phyloP scores from a whole-genome alignment of 2,797 vertebrate genomes.

The Clarias platycephalus region DNA sequence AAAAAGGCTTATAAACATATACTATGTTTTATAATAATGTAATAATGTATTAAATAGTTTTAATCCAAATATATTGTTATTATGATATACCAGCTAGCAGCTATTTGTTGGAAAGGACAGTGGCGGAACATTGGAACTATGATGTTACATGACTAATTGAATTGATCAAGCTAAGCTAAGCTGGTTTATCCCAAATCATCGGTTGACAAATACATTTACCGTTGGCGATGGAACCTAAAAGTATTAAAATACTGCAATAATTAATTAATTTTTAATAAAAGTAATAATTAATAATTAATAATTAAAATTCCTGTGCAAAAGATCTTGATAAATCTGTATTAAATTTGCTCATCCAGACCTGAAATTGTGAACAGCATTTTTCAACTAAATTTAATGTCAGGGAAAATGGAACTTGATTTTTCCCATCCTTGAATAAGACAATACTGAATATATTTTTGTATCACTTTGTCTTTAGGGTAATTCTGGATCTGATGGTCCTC shows the following conservation, averaged over 20 bases:
- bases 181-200: not conserved
- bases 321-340: not conserved
- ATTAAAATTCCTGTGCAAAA: no score
- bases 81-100: no score
- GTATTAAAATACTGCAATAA: no score
- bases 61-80: no score
- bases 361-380: not conserved
- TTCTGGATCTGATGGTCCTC: slow-evolving; percentile 90
- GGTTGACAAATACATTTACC: not conserved
- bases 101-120: no score
- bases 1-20: not conserved
- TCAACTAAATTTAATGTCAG: not conserved
- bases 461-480: slow-evolving; percentile 76
- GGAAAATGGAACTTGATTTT: slow-evolving; percentile 3
- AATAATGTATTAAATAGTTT: not conserved
- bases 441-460: not conserved
- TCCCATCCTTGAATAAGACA: not conserved
- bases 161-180: not conserved
- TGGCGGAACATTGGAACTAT: not conserved
- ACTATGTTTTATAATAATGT: not conserved
- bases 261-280: no score
- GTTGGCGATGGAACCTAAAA: not conserved
- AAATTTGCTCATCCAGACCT: not conserved
- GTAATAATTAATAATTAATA: no score
- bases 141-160: not conserved